Percentiles rank a stretch among this genome's conserved stretches.
Conservation (phyloP, 2,797 vertebrate genomes). For the Phylloscopus collybita region DNA sequence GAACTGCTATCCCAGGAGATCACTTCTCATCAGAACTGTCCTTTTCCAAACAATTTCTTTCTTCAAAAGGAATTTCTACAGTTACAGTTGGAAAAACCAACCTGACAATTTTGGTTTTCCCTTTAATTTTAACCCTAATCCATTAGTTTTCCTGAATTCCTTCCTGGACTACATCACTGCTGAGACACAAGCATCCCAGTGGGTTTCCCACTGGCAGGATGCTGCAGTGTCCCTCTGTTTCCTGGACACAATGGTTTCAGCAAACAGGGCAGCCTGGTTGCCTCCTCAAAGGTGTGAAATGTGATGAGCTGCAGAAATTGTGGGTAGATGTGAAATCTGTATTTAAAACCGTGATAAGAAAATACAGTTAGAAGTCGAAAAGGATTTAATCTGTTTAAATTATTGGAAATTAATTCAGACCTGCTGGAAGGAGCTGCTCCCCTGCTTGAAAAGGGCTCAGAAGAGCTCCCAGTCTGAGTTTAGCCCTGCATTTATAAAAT, state of each 20-base stretch:
- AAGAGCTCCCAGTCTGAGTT: not conserved
- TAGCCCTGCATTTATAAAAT: not conserved
- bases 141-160: not conserved
- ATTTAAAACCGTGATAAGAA: not conserved
- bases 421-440: not conserved
- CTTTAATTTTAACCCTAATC: not conserved
- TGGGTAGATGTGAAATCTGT: not conserved
- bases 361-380: not conserved
- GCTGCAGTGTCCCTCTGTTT: not conserved
- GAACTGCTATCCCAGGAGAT: not conserved
- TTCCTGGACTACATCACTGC: fast-evolving
- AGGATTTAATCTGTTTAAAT: not conserved
- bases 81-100: not conserved
- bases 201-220: not conserved
- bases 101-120: not conserved
- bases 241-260: not conserved
- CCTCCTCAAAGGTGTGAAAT: not conserved
- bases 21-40: not conserved
- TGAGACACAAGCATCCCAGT: not conserved
- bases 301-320: not conserved
- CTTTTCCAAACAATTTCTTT: not conserved
- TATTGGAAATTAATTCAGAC: not conserved
- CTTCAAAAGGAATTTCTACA: not conserved
- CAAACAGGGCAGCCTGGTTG: not conserved
- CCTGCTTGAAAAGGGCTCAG: not conserved